phyloP scores from a whole-genome alignment of 2,888 invertebrate species.

The Caenorhabditis zanzibari region DNA sequence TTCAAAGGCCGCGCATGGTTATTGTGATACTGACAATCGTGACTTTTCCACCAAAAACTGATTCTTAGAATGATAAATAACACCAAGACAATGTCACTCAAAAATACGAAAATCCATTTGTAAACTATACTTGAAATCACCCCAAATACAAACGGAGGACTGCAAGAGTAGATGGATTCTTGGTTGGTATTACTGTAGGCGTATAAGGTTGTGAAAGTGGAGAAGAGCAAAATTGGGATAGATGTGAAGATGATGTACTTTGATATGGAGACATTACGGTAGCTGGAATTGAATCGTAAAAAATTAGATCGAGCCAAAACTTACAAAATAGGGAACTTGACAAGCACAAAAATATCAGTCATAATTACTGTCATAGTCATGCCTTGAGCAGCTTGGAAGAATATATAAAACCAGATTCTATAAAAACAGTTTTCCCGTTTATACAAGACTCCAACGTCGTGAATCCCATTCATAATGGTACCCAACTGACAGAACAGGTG shows the following conservation, averaged over 20 bases:
- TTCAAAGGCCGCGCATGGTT: neutral
- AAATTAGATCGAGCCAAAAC: no score
- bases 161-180: neutral
- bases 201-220: neutral
- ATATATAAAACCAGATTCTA: no score
- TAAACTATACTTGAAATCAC: neutral
- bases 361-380: no score
- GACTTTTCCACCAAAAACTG: neutral
- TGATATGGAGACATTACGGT: neutral
- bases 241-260: neutral
- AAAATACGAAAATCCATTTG: conserved; percentile 3
- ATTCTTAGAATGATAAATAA: conserved; percentile 1
- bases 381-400: no score
- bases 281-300: no score
- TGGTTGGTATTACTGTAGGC: neutral
- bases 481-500: no score
- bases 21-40: neutral
- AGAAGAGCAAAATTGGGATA: neutral
- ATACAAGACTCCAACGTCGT: no score
- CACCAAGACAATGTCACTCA: neutral
- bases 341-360: no score
- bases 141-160: conserved; percentile 12
- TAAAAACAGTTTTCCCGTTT: no score
- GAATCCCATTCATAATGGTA: no score
- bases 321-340: no score